Percentiles rank a stretch among this genome's conserved stretches.
Evolutionary conservation across 2,888 invertebrate species (phyloP).

Genomic region (Strigamia maritima): DNA sequence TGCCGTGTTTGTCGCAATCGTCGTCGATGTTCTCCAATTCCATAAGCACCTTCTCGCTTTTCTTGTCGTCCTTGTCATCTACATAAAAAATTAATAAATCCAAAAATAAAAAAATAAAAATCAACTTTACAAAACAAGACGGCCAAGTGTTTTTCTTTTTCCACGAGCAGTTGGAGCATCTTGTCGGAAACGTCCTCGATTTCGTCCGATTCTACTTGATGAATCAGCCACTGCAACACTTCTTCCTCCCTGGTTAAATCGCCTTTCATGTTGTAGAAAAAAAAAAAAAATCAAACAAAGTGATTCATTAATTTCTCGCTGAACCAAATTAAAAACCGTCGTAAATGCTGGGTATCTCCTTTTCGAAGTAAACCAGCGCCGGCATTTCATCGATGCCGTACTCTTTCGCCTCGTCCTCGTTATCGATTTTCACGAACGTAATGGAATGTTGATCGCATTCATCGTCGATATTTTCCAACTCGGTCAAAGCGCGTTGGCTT

Average conservation of each 20-base stretch:
- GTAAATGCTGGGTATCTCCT: conserved; percentile 53
- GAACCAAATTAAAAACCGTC: conserved; percentile 37
- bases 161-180: conserved; percentile 45
- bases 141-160: conserved; percentile 45
- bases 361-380: conserved; percentile 72
- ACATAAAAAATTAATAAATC: conserved; percentile 50
- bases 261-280: conserved; percentile 41
- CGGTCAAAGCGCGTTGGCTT: conserved; percentile 43
- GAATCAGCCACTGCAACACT: conserved; percentile 45
- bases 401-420: conserved; percentile 70
- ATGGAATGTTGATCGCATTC: conserved; percentile 44
- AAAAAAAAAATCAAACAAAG: background rate
- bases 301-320: background rate
- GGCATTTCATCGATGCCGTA: conserved; percentile 74
- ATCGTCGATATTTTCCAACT: conserved; percentile 46
- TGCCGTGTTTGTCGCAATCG: conserved; percentile 86
- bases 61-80: conserved; percentile 90
- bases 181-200: conserved; percentile 46
- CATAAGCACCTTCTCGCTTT: conserved; percentile 69
- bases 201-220: conserved; percentile 45
- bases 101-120: background rate
- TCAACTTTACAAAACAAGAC: conserved; percentile 45
- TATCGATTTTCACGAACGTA: conserved; percentile 50
- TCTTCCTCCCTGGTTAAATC: conserved; percentile 45
- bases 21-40: conserved; percentile 91